Percentiles rank a stretch among this genome's conserved stretches.
Evolutionary conservation across 2,797 vertebrate genomes (phyloP).

Genomic region (Myotis findleyi): DNA sequence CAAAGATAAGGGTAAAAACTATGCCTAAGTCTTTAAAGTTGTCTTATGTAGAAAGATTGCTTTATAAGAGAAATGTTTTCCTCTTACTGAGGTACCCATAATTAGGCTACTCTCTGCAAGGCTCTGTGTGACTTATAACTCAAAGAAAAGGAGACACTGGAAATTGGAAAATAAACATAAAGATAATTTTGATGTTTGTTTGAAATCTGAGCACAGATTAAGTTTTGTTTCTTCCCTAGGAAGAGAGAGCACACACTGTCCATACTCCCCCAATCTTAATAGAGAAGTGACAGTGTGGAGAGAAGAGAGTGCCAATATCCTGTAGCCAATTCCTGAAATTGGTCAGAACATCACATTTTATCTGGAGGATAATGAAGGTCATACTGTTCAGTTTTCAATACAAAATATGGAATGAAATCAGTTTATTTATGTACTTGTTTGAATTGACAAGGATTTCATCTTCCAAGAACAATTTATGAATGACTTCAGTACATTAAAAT

Average conservation of each 20-base stretch:
- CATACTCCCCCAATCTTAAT: not conserved
- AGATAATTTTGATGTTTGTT: slow-evolving; percentile 3
- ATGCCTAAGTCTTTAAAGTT: not conserved
- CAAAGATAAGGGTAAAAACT: slow-evolving; percentile 23
- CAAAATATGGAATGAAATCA: not conserved
- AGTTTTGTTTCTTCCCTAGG: not conserved
- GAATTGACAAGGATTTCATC: not conserved
- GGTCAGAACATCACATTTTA: not conserved
- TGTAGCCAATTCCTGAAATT: not conserved
- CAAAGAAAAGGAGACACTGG: not conserved
- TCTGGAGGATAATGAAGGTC: not conserved
- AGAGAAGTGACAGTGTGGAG: not conserved
- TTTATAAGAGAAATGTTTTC: not conserved
- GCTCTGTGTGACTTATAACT: not conserved
- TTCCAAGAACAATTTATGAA: not conserved
- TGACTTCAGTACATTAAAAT: not conserved
- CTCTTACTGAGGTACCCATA: not conserved
- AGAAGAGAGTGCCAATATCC: not conserved
- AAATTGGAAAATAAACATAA: not conserved
- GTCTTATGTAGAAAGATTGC: not conserved
- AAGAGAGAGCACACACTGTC: not conserved
- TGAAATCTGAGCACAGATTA: not conserved
- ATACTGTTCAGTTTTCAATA: not conserved
- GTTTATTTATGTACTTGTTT: not conserved
- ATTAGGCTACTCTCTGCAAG: not conserved